These are phyloP conservation scores for Conus canariensis DNA, from an alignment of 2,888 invertebrate genomes.

Conservation along the genomic window DNA sequence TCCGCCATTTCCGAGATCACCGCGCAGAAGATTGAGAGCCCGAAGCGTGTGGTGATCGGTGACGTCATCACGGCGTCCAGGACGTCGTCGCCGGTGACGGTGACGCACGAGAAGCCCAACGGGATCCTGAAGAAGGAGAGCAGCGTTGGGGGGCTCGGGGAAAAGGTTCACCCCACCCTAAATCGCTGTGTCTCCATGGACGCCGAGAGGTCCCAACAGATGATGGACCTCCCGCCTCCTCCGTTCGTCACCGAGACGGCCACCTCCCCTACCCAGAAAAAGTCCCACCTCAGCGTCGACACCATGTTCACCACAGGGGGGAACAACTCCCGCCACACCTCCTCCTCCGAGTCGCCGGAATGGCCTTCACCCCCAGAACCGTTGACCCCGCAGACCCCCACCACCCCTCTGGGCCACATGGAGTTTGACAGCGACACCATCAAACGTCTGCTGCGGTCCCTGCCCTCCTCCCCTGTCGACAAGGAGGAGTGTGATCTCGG, in stretches of 20 bases:
- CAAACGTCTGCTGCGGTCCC: slow-evolving; percentile 95
- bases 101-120: slow-evolving; percentile 49
- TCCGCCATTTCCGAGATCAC: slow-evolving; percentile 59
- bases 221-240: background rate
- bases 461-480: slow-evolving; percentile 82
- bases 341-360: slow-evolving; percentile 79
- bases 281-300: slow-evolving; percentile 52
- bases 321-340: slow-evolving; percentile 52
- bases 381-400: slow-evolving; percentile 70
- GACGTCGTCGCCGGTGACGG: slow-evolving; percentile 42
- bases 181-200: slow-evolving; percentile 30
- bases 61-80: slow-evolving; percentile 49
- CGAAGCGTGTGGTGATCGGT: slow-evolving; percentile 51
- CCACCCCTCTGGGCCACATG: slow-evolving; percentile 71
- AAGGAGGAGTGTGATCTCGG: slow-evolving; percentile 66
- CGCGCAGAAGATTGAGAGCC: slow-evolving; percentile 48
- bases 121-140: slow-evolving; percentile 51
- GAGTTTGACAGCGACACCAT: slow-evolving; percentile 89
- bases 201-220: slow-evolving; percentile 26
- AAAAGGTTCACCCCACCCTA: slow-evolving; percentile 7
- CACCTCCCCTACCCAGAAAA: slow-evolving; percentile 36
- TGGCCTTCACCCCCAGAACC: slow-evolving; percentile 76
- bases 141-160: slow-evolving; percentile 32
- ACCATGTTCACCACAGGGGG: slow-evolving; percentile 36
- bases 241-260: slow-evolving; percentile 9